Evolutionary conservation across 2,797 vertebrate species (phyloP).

Genomic region (Paramormyrops hopkinsi): DNA sequence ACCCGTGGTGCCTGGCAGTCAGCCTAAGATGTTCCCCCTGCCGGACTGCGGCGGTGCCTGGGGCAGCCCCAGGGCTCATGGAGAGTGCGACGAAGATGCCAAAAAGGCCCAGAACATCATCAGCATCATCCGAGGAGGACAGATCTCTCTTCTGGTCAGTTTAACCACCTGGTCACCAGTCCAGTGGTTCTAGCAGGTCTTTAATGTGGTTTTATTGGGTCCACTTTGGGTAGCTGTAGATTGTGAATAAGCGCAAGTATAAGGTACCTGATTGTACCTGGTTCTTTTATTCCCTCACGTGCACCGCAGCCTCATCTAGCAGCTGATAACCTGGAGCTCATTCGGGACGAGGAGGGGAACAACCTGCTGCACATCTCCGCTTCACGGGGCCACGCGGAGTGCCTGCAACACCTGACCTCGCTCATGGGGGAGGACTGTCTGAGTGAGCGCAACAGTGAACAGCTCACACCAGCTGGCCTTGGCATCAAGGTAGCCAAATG

Average conservation of each 20-base stretch:
- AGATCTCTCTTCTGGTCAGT: slow-evolving; percentile 82
- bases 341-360: slow-evolving; percentile 82
- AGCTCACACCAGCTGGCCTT: slow-evolving; percentile 87
- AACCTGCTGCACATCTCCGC: slow-evolving; percentile 89
- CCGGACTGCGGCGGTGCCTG: slow-evolving; percentile 54
- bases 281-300: not conserved
- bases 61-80: slow-evolving; percentile 52
- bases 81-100: slow-evolving; percentile 64
- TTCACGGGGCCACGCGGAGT: slow-evolving; percentile 82
- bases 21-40: slow-evolving; percentile 65
- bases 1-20: slow-evolving; percentile 56
- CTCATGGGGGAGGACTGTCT: slow-evolving; percentile 95
- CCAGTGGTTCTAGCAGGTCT: not conserved
- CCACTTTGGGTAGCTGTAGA: not conserved
- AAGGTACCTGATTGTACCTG: not conserved
- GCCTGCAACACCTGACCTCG: slow-evolving; percentile 93
- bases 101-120: slow-evolving; percentile 91
- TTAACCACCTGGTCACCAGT: not conserved
- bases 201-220: not conserved
- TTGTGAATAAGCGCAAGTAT: not conserved
- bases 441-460: slow-evolving; percentile 80
- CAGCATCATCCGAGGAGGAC: slow-evolving; percentile 90
- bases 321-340: slow-evolving; percentile 89
- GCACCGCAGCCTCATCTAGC: slow-evolving; percentile 80
- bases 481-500: slow-evolving; percentile 76